These are phyloP conservation scores for Telmatherina bonti DNA, from an alignment of 2,797 vertebrate genomes.

Conservation along the genomic window DNA sequence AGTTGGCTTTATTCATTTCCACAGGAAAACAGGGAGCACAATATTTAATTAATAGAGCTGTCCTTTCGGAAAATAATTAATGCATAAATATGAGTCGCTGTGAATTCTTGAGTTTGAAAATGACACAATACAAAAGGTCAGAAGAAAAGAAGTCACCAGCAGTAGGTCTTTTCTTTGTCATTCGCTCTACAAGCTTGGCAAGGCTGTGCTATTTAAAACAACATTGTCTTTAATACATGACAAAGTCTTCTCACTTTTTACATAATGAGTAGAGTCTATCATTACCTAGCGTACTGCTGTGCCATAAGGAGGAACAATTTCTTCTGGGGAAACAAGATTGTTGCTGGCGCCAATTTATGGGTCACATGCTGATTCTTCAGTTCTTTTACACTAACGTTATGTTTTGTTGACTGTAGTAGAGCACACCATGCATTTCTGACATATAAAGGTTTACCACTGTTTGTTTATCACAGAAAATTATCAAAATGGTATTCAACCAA, in stretches of 20 bases:
- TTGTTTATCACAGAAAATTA: constrained; percentile 10
- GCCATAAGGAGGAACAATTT: constrained; percentile 17
- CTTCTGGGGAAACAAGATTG: neutral
- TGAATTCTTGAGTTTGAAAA: constrained; percentile 1
- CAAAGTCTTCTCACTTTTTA: constrained; percentile 27
- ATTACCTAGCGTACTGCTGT: constrained; percentile 24
- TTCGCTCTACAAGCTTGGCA: neutral
- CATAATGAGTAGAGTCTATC: constrained; percentile 1
- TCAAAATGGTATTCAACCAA: constrained; percentile 6
- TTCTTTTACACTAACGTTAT: constrained; percentile 16
- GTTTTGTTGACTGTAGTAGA: neutral
- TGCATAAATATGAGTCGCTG: neutral
- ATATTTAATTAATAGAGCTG: neutral
- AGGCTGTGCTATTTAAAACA: constrained; percentile 24
- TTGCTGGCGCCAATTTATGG: constrained; percentile 13
- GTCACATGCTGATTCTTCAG: constrained; percentile 2
- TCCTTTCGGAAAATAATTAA: neutral
- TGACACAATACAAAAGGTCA: neutral
- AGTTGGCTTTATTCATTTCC: too few species aligned
- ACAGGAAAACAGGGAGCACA: too few species aligned
- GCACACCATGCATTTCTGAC: neutral
- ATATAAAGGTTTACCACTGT: constrained; percentile 5
- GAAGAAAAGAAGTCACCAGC: neutral
- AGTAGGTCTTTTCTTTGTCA: constrained; percentile 2
- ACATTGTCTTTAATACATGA: constrained; percentile 24